Conservation (phyloP, 2,888 invertebrate species). For the Hyppa rectilinea region DNA sequence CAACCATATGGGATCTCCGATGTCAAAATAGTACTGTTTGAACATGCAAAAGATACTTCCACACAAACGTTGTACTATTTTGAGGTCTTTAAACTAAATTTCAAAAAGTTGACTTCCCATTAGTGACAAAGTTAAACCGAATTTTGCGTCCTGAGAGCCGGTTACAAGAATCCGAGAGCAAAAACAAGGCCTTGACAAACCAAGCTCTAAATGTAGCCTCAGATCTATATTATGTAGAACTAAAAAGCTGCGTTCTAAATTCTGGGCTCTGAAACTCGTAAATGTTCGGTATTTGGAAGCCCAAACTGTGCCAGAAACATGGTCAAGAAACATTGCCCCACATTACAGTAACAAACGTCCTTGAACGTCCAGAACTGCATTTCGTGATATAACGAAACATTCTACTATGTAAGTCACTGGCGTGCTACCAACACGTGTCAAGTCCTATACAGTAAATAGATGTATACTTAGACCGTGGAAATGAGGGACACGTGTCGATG, state of each 20-base stretch:
- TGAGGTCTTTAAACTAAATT: background rate
- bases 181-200: background rate
- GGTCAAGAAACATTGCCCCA: slow-evolving; percentile 18
- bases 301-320: background rate
- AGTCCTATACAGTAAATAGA: slow-evolving; percentile 36
- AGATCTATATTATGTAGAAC: no score
- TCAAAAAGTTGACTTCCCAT: background rate
- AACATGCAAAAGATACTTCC: background rate
- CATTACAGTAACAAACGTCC: slow-evolving; percentile 9
- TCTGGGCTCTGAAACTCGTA: background rate
- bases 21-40: background rate
- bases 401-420: slow-evolving; percentile 38
- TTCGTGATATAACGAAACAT: slow-evolving; percentile 16
- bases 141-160: background rate
- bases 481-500: slow-evolving; percentile 22
- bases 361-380: slow-evolving; percentile 30
- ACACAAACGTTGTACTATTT: no score
- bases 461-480: slow-evolving; percentile 19
- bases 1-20: background rate
- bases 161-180: background rate
- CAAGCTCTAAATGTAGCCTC: background rate
- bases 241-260: background rate
- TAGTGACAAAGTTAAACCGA: background rate
- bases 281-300: background rate
- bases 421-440: slow-evolving; percentile 50